A percentile compares a stretch with the other conserved stretches of the same genome.
Conservation (phyloP, 1,140 invertebrate genomes). For the Drosophila albomicans region DNA sequence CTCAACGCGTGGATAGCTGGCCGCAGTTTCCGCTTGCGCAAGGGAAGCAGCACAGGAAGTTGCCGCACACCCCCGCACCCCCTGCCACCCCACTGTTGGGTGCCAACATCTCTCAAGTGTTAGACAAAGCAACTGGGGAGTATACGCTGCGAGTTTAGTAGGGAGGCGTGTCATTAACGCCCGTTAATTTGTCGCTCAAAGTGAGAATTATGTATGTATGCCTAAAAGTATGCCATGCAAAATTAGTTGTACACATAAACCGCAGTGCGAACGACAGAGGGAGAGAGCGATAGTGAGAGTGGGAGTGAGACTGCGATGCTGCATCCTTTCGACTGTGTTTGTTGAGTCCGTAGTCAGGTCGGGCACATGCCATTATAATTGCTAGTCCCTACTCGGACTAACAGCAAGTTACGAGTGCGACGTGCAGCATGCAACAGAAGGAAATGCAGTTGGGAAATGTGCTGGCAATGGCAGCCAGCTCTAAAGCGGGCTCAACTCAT, state of each 20-base stretch:
- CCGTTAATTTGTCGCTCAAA: slow-evolving; percentile 78
- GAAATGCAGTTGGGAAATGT: slow-evolving; percentile 41
- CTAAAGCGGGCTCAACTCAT: slow-evolving; percentile 35
- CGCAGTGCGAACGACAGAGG: slow-evolving; percentile 14
- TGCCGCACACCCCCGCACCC: background rate
- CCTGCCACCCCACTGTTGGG: slow-evolving; percentile 4
- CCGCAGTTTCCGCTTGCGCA: slow-evolving; percentile 61
- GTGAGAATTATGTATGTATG: slow-evolving; percentile 56
- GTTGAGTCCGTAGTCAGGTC: slow-evolving; percentile 24
- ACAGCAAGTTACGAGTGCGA: slow-evolving; percentile 45
- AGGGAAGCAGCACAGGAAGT: slow-evolving; percentile 55
- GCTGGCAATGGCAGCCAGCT: slow-evolving; percentile 19
- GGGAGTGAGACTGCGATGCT: background rate
- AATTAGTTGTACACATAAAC: slow-evolving; percentile 67
- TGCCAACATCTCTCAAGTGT: slow-evolving; percentile 30
- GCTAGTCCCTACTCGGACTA: slow-evolving; percentile 28
- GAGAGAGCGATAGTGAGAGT: background rate
- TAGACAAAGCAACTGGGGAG: slow-evolving; percentile 34
- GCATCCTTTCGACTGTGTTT: slow-evolving; percentile 9
- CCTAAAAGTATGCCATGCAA: slow-evolving; percentile 74
- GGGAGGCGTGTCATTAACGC: slow-evolving; percentile 70
- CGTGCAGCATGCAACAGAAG: slow-evolving; percentile 30
- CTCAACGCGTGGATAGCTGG: slow-evolving; percentile 20
- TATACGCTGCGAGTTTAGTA: background rate
- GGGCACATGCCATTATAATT: slow-evolving; percentile 46